Base-by-base conservation (phyloP, 2,888 invertebrate species). In the Blastobasis lacticolella region DNA sequence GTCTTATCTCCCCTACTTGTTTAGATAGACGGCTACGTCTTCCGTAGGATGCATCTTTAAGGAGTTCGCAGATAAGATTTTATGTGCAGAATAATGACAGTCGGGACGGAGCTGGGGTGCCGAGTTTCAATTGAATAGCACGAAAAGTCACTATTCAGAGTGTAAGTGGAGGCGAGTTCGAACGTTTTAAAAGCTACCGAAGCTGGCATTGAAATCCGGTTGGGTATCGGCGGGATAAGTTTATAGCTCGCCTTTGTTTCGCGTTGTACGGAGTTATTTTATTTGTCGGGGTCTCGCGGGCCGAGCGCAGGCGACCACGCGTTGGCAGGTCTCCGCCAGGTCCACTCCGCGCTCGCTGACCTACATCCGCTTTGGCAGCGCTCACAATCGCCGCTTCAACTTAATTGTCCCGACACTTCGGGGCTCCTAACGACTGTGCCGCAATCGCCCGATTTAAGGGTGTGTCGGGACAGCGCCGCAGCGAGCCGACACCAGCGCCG, bases 321-420 rank as follows among this genome's bases (percentile, higher is more conserved):
- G 81, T 79, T 78, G 68, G 73, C 71, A 71, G 40, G 7, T 40
- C 40, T 10, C 5, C 42, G 9, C 23, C 77, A 73, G 74, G 82
- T 81, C 85, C 85, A 83, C 85, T 82, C 73, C 64, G 77, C 73
- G 65, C 74, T 68, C 71, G 74, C 78, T 87, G 88, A 88, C 88
- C 88, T 87, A 88, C 73, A 85, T 87, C 81, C 81, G 85, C 83
- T 83, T 87, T 88, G 88, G 88, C 88, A 88, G 77, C 77, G 87
- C 71, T 82, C 82, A 82, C 87, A 85, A 86, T 87, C 86, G 71
- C 80, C 84, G 87, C 87, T 87, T 85, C 85, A 85, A 83, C 86
- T 87, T 88, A 88, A 88, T 88, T 88, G 86, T 88, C 77, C 79
- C 83, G 85, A 84, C 87, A 87, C 88, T 87, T 79, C 74, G 81